Percentiles rank a stretch among this genome's conserved stretches.
Conservation (phyloP, 2,797 vertebrate genomes). For the Rhinatrema bivittatum region DNA sequence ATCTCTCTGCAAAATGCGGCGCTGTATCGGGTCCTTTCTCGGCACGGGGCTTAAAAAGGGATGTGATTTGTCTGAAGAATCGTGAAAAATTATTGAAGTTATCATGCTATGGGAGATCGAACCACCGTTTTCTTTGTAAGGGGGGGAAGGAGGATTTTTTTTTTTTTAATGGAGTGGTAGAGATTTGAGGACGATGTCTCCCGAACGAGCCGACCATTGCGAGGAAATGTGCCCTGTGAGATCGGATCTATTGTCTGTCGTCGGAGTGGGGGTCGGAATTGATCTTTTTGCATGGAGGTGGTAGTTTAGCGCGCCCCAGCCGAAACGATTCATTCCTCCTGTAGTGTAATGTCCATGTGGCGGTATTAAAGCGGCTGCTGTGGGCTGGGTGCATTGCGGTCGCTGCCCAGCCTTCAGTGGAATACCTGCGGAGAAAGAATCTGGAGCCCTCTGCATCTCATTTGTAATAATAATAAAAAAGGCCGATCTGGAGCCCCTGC, state of each 20-base stretch:
- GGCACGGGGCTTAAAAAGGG: background rate
- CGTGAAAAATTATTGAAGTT: too few species aligned
- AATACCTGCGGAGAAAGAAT: background rate
- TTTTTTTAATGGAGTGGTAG: too few species aligned
- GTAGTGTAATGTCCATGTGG: conserved; percentile 2
- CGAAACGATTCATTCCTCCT: background rate
- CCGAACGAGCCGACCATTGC: too few species aligned
- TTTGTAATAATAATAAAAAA: too few species aligned
- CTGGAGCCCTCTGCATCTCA: background rate
- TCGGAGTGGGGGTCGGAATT: too few species aligned
- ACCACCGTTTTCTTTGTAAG: too few species aligned
- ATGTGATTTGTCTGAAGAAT: too few species aligned
- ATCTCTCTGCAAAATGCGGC: background rate
- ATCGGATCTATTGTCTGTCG: conserved; percentile 4
- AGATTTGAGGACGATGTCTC: too few species aligned
- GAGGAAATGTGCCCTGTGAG: too few species aligned
- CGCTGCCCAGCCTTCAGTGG: background rate
- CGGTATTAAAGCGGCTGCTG: background rate
- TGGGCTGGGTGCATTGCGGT: background rate
- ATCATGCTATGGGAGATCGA: background rate
- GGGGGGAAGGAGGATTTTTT: too few species aligned
- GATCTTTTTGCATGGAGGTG: conserved; percentile 5
- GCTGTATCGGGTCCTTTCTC: background rate
- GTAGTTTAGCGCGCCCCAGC: background rate
- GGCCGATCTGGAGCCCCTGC: too few species aligned